These are phyloP conservation scores for Steinernema carpocapsae DNA, from an alignment of 2,888 invertebrate species.

Conservation along the genomic window DNA sequence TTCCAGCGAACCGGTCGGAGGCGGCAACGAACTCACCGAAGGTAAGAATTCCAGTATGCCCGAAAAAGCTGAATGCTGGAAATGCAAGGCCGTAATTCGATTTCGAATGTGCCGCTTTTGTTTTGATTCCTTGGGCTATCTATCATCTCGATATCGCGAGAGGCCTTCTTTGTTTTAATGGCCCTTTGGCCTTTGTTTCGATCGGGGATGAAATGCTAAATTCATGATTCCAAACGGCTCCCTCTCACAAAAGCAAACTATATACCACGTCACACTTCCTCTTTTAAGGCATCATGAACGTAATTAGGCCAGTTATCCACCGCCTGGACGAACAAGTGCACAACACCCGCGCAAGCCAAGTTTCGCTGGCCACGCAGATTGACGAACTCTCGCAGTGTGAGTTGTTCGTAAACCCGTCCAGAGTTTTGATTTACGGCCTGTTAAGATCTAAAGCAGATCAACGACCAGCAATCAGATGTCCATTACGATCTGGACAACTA, in stretches of 20 bases:
- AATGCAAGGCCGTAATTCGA: conserved; percentile 11
- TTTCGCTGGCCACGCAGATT: conserved; percentile 45
- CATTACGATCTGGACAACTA: conserved; percentile 57
- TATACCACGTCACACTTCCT: neutral
- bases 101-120: conserved; percentile 7
- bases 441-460: conserved; percentile 53
- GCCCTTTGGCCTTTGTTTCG: too few relatives aligned
- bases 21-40: conserved; percentile 45
- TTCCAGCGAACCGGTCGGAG: conserved; percentile 39
- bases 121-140: too few relatives aligned
- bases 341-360: conserved; percentile 53
- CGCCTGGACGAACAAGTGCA: conserved; percentile 54
- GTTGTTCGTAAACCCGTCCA: conserved; percentile 8
- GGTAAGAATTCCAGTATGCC: conserved; percentile 37
- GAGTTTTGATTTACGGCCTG: neutral
- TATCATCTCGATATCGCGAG: too few relatives aligned
- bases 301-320: conserved; percentile 48
- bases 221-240: neutral
- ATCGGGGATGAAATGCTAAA: too few relatives aligned
- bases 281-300: conserved; percentile 49
- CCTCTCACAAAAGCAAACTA: too few relatives aligned
- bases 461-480: conserved; percentile 49
- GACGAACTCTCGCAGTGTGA: conserved; percentile 49
- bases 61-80: neutral
- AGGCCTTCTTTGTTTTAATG: too few relatives aligned